Base-by-base conservation (phyloP, 2,888 invertebrate genomes). In the Pristionchus mayeri region DNA sequence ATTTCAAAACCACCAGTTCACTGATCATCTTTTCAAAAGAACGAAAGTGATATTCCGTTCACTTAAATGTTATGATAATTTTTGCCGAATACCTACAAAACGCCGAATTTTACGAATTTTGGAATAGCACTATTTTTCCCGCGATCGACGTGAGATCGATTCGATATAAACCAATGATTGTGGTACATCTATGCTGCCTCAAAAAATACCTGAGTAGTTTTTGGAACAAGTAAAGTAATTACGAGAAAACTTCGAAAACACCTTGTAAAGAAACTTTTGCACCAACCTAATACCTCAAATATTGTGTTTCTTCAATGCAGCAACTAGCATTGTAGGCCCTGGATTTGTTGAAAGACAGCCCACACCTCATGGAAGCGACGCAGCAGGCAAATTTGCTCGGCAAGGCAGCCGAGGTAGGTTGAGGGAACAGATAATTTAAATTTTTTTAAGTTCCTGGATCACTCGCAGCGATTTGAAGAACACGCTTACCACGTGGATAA, bases 401-500 rank as follows among this genome's bases (percentile, higher is more conserved):
- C 40, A 54, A 80, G 24, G 60, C 80, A 9, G 37, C 80, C 3
- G 34, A 57, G 37, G 80, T 80, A 9, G 9, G 80, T n/a, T 3
- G 13, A 37, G 40, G 40, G 9, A 24, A 75, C 9, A 63, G 37
- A 40, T 75, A 24, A 54, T 54, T 18, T 6, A n/a, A 7, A 24
- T 57, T 9, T 44, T 44, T 44, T 13, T 7, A 57, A 57, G 21
- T 52, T 52, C n/a, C 50, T 52, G n/a, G 11, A 30, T 27, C n/a
- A 18, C 0, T 50, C 78, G 18, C 50, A 44, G 11, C n/a, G 11
- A 11, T 78, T 78, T 7, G 7, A 27, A 16, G 30, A 30, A 1
- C 78, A 78, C 13, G 27, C 34, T 9, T 13, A 11, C 11, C 4
- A 37, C 9, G 40, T 80, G 54, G 16, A 30, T n/a, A 21, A 27